Evolutionary conservation across 2,888 invertebrate species (phyloP).

Genomic region (Melipona beecheii): DNA sequence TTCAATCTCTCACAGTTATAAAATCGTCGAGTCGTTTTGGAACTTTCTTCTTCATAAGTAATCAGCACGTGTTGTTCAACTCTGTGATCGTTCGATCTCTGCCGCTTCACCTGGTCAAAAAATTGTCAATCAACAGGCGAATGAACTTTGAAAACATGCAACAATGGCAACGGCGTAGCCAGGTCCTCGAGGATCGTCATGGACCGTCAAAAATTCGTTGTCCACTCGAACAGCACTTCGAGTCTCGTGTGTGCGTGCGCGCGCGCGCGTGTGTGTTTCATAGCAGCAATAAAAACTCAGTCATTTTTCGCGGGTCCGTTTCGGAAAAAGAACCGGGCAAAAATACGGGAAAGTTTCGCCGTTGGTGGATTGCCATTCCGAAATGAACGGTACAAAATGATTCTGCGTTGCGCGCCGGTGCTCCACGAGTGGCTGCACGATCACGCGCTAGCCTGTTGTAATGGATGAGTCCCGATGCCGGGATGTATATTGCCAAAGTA

Average conservation of each 20-base stretch:
- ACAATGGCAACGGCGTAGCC: conserved; percentile 20
- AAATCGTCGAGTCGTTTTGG: background rate
- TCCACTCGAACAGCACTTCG: conserved; percentile 43
- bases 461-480: conserved; percentile 58
- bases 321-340: conserved; percentile 46
- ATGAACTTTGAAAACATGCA: conserved; percentile 26
- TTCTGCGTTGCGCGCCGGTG: conserved; percentile 43
- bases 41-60: background rate
- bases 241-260: background rate
- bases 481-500: conserved; percentile 65
- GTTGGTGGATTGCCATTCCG: conserved; percentile 43
- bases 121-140: background rate
- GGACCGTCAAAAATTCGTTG: conserved; percentile 44
- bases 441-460: conserved; percentile 64
- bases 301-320: conserved; percentile 56
- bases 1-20: background rate
- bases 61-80: background rate
- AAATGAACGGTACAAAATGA: conserved; percentile 68
- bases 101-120: background rate
- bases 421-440: conserved; percentile 56
- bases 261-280: conserved; percentile 18
- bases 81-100: background rate
- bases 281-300: conserved; percentile 47
- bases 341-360: conserved; percentile 47
- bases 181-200: conserved; percentile 16